Percentiles rank a stretch among this genome's conserved stretches.
phyloP scores from a whole-genome alignment of 2,888 invertebrate species.

The Leptothorax acervorum region DNA sequence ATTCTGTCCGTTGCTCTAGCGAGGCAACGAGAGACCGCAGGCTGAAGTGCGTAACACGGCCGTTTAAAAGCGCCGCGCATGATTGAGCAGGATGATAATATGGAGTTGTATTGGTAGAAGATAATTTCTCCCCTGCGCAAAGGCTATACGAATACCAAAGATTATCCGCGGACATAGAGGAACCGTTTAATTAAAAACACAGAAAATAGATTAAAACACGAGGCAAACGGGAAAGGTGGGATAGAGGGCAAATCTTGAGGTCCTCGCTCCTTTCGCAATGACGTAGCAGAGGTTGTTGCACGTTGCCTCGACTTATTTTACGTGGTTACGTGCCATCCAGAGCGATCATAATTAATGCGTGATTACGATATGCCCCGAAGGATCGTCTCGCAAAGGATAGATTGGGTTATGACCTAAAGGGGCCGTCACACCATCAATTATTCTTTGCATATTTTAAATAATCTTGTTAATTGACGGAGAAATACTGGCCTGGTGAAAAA shows the following conservation, averaged over 20 bases:
- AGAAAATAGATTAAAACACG: conserved; percentile 34
- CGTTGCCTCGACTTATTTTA: conserved; percentile 58
- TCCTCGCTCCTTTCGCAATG: conserved; percentile 41
- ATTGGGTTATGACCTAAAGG: conserved; percentile 22
- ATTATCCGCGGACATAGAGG: conserved; percentile 33
- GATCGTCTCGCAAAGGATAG: conserved; percentile 23
- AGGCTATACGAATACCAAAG: conserved; percentile 10
- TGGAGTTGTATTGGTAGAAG: conserved; percentile 49
- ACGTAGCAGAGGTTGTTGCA: conserved; percentile 67
- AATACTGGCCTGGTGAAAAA: neutral
- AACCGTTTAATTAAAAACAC: conserved; percentile 44
- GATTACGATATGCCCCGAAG: conserved; percentile 63
- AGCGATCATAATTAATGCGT: conserved; percentile 72
- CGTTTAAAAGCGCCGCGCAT: conserved; percentile 41
- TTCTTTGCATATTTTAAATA: conserved; percentile 68
- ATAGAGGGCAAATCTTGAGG: conserved; percentile 25
- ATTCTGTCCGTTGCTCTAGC: conserved; percentile 19
- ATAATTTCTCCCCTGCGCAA: conserved; percentile 28
- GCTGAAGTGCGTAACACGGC: conserved; percentile 27
- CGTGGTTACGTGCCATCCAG: conserved; percentile 56
- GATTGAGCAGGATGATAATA: conserved; percentile 47
- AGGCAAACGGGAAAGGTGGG: neutral
- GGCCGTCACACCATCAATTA: conserved; percentile 62
- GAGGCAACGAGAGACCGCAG: neutral
- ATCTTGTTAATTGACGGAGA: neutral